Percentiles rank a stretch among this genome's conserved stretches.
Evolutionary conservation across 2,888 invertebrate genomes (phyloP).

Genomic region (Agriopis aurantiaria): DNA sequence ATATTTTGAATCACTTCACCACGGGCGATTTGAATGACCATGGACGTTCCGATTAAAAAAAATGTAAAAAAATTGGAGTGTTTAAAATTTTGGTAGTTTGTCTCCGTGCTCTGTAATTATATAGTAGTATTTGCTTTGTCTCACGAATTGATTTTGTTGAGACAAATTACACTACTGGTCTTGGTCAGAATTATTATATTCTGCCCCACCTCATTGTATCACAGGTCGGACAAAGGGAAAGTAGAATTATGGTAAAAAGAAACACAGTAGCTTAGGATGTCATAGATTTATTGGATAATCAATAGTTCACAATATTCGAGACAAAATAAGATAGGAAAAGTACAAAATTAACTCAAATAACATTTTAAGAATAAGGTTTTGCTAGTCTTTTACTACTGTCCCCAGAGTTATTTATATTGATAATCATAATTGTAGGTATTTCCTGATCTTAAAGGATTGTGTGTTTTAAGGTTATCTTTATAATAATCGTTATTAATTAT

Average conservation of each 20-base stretch:
- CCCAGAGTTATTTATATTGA: slow-evolving; percentile 51
- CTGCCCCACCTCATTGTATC: too few species aligned
- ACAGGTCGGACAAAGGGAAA: too few species aligned
- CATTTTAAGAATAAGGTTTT: slow-evolving; percentile 27
- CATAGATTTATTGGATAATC: slow-evolving; percentile 50
- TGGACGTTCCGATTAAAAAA: too few species aligned
- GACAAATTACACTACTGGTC: too few species aligned
- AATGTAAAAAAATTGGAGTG: too few species aligned
- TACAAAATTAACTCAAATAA: slow-evolving; percentile 44
- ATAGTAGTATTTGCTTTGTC: too few species aligned
- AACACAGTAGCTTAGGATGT: background rate
- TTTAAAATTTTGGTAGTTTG: too few species aligned
- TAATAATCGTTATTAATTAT: background rate
- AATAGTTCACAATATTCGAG: slow-evolving; percentile 56
- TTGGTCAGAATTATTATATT: too few species aligned
- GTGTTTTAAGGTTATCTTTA: background rate
- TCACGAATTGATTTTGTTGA: too few species aligned
- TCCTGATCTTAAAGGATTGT: background rate
- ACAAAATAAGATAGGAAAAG: slow-evolving; percentile 42
- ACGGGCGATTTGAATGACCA: too few species aligned
- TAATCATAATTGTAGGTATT: background rate
- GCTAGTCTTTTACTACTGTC: slow-evolving; percentile 76
- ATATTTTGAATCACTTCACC: too few species aligned
- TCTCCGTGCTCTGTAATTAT: too few species aligned
- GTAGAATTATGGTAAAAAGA: background rate